Percentiles rank a stretch among this genome's conserved stretches.
Evolutionary conservation across 2,113 vertebrate species (phyloP).

Genomic region (Colius striatus): DNA sequence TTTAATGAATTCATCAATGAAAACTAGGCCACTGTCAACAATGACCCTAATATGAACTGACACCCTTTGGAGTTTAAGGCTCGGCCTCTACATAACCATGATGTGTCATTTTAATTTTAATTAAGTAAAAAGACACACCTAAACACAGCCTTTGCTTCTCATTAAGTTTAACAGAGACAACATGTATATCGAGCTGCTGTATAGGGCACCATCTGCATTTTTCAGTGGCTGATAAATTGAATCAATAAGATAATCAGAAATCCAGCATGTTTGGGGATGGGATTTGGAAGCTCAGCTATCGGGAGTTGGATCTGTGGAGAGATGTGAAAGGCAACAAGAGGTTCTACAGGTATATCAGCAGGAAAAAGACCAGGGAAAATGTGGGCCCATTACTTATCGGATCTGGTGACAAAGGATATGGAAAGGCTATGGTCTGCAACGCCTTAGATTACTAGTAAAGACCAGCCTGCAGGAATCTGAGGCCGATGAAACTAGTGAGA

Average conservation of each 20-base stretch:
- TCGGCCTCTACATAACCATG: not conserved
- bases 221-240: not conserved
- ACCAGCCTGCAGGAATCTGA: not conserved
- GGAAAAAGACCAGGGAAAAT: not conserved
- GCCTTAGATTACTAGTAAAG: not conserved
- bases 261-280: not conserved
- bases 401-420: not conserved
- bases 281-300: not conserved
- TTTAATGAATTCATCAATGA: constrained; percentile 49
- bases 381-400: not conserved
- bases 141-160: not conserved
- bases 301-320: not conserved
- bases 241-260: not conserved
- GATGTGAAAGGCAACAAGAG: not conserved
- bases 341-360: not conserved
- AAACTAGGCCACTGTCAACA: constrained; percentile 56
- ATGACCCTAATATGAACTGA: constrained; percentile 36
- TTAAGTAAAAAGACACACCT: constrained; percentile 29
- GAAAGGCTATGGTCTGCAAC: not conserved
- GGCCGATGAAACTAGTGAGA: not conserved
- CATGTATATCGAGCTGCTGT: not conserved
- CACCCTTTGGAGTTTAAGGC: constrained; percentile 36
- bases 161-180: not conserved
- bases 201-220: not conserved
- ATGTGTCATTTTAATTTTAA: constrained; percentile 47